Evolutionary conservation across 1,140 invertebrate species (phyloP).

Genomic region (Trichomalopsis sarcophagae): DNA sequence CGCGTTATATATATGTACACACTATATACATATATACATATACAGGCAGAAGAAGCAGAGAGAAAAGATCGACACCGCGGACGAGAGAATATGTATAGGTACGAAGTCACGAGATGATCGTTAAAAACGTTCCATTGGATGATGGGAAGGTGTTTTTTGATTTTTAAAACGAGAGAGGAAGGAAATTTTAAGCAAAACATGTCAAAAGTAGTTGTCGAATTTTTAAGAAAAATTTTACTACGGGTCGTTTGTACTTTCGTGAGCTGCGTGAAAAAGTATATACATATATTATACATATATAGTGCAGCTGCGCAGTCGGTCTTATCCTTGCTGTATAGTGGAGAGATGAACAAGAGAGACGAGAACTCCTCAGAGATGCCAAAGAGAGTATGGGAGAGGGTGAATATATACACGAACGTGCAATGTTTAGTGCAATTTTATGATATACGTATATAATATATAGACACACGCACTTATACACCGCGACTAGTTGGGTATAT

Average conservation of each 20-base stretch:
- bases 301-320: conserved; percentile 19
- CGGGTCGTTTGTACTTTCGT: conserved; percentile 39
- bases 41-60: conserved; percentile 6
- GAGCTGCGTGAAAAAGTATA: not conserved
- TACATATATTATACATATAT: not conserved
- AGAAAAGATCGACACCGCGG: conserved; percentile 27
- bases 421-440: conserved; percentile 53
- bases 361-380: conserved; percentile 46
- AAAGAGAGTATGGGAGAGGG: conserved; percentile 41
- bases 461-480: not conserved
- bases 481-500: conserved; percentile 9
- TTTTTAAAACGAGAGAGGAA: not conserved
- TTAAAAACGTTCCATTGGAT: not conserved
- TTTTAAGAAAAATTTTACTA: conserved; percentile 28
- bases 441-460: not conserved
- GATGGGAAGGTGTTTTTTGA: not conserved
- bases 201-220: conserved; percentile 28
- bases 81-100: not conserved
- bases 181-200: not conserved
- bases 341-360: conserved; percentile 3
- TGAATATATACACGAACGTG: conserved; percentile 24
- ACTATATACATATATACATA: not conserved
- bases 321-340: conserved; percentile 10
- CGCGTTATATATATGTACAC: not conserved
- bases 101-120: not conserved